Evolutionary conservation across 2,797 vertebrate genomes (phyloP).

Genomic region (Alfaro cultratus): DNA sequence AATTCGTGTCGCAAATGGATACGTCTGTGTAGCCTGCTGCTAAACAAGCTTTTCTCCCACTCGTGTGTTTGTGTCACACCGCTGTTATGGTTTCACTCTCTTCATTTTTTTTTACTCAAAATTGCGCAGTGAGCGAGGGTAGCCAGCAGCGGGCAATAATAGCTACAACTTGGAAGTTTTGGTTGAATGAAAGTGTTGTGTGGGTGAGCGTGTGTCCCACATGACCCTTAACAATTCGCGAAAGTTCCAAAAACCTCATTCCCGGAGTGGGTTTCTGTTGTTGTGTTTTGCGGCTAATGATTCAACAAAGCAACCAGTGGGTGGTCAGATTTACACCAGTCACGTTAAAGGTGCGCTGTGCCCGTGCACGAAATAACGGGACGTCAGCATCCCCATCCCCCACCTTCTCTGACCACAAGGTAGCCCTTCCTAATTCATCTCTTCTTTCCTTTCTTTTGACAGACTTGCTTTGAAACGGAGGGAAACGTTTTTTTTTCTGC

Average conservation of each 20-base stretch:
- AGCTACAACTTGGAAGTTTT: slow-evolving; percentile 32
- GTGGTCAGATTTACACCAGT: slow-evolving; percentile 48
- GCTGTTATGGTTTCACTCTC: slow-evolving; percentile 9
- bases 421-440: slow-evolving; percentile 56
- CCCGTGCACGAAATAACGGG: slow-evolving; percentile 54
- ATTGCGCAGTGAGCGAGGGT: background rate
- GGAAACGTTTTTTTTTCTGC: slow-evolving; percentile 50
- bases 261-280: background rate
- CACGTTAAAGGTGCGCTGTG: slow-evolving; percentile 38
- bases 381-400: slow-evolving; percentile 42
- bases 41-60: background rate
- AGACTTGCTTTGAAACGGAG: slow-evolving; percentile 60
- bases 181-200: slow-evolving; percentile 15
- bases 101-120: background rate
- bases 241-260: slow-evolving; percentile 7
- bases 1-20: background rate
- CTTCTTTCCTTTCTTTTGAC: slow-evolving; percentile 63
- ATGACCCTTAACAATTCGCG: background rate
- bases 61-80: background rate
- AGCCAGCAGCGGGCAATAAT: background rate
- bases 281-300: background rate
- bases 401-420: slow-evolving; percentile 46
- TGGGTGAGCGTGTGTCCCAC: slow-evolving; percentile 7
- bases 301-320: slow-evolving; percentile 12
- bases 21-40: background rate